Percentiles rank a stretch among this genome's conserved stretches.
Conservation (phyloP, 2,797 vertebrate species). For the Acanthornis magna region DNA sequence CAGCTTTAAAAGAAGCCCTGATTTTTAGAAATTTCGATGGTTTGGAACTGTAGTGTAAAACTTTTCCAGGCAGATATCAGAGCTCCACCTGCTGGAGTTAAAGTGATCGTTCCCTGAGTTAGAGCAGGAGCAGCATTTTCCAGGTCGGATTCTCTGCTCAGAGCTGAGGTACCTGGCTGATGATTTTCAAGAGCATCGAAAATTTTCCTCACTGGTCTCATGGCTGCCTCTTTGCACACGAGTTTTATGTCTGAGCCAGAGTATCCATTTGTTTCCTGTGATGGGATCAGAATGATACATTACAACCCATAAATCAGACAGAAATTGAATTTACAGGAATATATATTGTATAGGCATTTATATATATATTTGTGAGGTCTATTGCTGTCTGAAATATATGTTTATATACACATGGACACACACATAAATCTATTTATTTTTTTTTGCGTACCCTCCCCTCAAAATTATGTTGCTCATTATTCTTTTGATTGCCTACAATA, state of each 20-base stretch:
- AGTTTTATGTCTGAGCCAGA: conserved; percentile 92
- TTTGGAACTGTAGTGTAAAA: background rate
- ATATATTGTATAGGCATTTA: background rate
- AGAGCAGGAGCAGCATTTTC: background rate
- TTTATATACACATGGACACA: background rate
- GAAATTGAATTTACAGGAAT: background rate
- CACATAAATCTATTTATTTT: fast-evolving
- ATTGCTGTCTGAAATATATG: fast-evolving
- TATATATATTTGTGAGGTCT: background rate
- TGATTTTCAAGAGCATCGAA: conserved; percentile 88
- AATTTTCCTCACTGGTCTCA: conserved; percentile 93
- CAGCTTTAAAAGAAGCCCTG: background rate
- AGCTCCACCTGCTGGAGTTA: conserved; percentile 71
- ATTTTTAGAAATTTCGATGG: background rate
- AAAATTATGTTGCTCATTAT: background rate
- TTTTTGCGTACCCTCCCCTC: background rate
- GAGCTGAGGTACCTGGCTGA: conserved; percentile 76
- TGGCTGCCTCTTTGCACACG: conserved; percentile 94
- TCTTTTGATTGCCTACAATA: background rate
- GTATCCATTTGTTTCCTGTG: conserved; percentile 86
- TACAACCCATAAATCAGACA: background rate
- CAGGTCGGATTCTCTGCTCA: background rate
- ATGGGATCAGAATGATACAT: background rate
- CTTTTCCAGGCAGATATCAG: background rate
- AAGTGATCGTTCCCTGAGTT: background rate